A percentile compares a stretch with the other conserved stretches of the same genome.
Evolutionary conservation across 2,113 vertebrate species (phyloP).

Genomic region (Sander lucioperca): DNA sequence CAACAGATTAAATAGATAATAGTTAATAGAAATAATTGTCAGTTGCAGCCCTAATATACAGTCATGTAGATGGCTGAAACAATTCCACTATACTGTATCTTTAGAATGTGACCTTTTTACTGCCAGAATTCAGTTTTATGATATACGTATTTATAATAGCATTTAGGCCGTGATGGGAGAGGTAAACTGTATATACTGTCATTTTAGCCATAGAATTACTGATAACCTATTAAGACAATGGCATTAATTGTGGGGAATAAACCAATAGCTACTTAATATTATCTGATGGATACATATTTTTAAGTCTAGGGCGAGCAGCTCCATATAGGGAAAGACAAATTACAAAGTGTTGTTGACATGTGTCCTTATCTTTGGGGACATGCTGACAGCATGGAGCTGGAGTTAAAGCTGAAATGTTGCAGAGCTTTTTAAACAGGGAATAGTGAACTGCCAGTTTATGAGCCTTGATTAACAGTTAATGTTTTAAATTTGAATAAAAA

Average conservation of each 20-base stretch:
- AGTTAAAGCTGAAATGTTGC: background rate
- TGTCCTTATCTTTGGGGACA: background rate
- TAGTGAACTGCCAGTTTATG: background rate
- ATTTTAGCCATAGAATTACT: background rate
- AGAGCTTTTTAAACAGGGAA: background rate
- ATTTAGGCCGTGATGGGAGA: too few relatives aligned
- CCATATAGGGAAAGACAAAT: background rate
- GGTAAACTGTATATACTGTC: too few relatives aligned
- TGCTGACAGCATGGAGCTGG: background rate
- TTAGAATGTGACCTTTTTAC: background rate
- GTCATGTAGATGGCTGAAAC: too few relatives aligned
- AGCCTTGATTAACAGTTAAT: background rate
- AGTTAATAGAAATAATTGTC: too few relatives aligned
- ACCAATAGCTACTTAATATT: background rate
- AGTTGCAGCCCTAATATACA: too few relatives aligned
- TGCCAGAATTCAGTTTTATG: background rate
- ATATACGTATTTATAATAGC: too few relatives aligned
- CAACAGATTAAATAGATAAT: too few relatives aligned
- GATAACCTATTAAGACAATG: background rate
- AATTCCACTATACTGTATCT: background rate
- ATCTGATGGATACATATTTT: background rate
- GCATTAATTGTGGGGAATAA: background rate
- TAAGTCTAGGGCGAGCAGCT: background rate
- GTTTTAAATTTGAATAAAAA: slow-evolving; percentile 2
- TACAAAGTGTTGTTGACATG: background rate